Base-by-base conservation (phyloP, 2,888 invertebrate species). In the Cheilosia vulpina region DNA sequence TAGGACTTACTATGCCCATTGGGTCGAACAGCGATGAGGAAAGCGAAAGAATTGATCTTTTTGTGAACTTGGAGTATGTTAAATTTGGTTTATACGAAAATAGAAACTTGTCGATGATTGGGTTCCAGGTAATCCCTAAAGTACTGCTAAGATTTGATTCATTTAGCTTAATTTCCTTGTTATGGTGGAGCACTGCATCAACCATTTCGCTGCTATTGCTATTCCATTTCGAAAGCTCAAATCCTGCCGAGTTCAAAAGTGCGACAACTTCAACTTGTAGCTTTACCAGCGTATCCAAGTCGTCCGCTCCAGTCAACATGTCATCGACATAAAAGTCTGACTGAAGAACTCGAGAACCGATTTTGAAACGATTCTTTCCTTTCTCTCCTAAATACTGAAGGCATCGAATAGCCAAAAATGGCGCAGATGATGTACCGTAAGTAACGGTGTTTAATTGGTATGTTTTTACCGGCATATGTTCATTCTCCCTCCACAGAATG, bases 11-110 rank as follows among this genome's bases (percentile, higher is more conserved):
- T 21, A 85, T n/a, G 15, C 77, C 72, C 57, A 72, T 34, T 21
- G 83, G 68, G 34, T 87, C 87, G 9, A 68, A 87, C 6, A 85
- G 69, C 57, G 65, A 71, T 5, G 87, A 66, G 13, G 57, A 45
- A 2, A 66, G 13, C 6, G 76, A 58, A 11, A 66, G 41, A 24
- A 76, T 66, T n/a, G 24, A 3, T 63, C 60, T n/a, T 21, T 69
- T 58, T 13, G 60, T 77, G 11, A 52, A 38, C n/a, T 58, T 68
- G 0, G 71, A 57, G 2, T 45, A 68, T n/a, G 31, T 62, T 19
- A 21, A 24, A 21, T 50, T 53, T 2, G 72, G 72, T 27, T 62
- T 53, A 34, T 63, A 73, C 9, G 62, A 50, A 53, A 87, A 84
- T 6, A 47, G 34, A 34, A 87, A 84, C 5, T 13, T 27, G 60